Evolutionary conservation across 2,113 vertebrate genomes (phyloP).

Genomic region (Xenotilapia longispinis): DNA sequence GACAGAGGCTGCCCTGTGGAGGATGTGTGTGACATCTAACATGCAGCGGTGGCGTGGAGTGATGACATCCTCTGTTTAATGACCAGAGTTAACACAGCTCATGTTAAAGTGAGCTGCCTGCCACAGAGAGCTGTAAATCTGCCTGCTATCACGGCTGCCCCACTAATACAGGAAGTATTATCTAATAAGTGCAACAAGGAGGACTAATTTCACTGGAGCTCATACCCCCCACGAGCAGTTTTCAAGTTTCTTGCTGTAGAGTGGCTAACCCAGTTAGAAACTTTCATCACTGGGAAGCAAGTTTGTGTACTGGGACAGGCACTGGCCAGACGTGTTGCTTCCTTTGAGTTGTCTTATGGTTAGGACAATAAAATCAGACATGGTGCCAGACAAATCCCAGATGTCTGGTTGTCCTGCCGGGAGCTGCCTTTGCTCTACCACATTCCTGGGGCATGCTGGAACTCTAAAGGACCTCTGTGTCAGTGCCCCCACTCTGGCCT

Average conservation of each 20-base stretch:
- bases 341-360: slow-evolving; percentile 11
- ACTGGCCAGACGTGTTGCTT: background rate
- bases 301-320: slow-evolving; percentile 6
- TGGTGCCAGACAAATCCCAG: slow-evolving; percentile 56
- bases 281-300: background rate
- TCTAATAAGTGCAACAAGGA: slow-evolving; percentile 75
- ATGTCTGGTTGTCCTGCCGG: slow-evolving; percentile 40
- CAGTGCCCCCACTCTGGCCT: slow-evolving; percentile 47
- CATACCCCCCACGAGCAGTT: slow-evolving; percentile 59
- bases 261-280: slow-evolving; percentile 22
- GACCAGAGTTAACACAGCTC: slow-evolving; percentile 78
- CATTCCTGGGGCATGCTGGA: slow-evolving; percentile 56
- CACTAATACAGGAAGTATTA: slow-evolving; percentile 82
- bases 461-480: slow-evolving; percentile 63
- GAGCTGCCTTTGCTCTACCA: slow-evolving; percentile 36
- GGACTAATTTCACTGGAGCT: slow-evolving; percentile 59
- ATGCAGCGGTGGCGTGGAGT: slow-evolving; percentile 83
- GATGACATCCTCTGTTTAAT: slow-evolving; percentile 95
- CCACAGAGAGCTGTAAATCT: slow-evolving; percentile 77
- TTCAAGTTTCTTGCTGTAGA: background rate
- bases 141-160: slow-evolving; percentile 73
- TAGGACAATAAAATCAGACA: slow-evolving; percentile 28
- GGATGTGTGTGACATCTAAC: slow-evolving; percentile 85
- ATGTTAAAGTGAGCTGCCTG: slow-evolving; percentile 74
- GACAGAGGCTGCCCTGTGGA: slow-evolving; percentile 87